Percentiles rank a stretch among this genome's conserved stretches.
Evolutionary conservation across 1,140 invertebrate species (phyloP).

Genomic region (Drosophila kepulauana): DNA sequence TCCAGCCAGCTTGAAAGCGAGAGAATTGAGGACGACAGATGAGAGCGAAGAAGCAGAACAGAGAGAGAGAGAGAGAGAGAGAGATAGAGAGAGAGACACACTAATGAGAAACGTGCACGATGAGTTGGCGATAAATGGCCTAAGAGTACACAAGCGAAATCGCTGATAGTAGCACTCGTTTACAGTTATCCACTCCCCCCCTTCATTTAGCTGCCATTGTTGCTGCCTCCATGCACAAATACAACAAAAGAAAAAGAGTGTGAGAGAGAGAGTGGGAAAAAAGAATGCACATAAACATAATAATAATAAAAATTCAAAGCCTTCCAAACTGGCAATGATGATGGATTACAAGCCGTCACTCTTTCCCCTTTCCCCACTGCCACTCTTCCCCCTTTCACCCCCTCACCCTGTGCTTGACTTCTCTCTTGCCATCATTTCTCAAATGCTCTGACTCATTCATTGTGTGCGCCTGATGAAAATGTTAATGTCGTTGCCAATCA

Average conservation of each 20-base stretch:
- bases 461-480: slow-evolving; percentile 75
- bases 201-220: slow-evolving; percentile 31
- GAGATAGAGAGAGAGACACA: neutral
- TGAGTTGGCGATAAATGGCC: slow-evolving; percentile 74
- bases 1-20: slow-evolving; percentile 13
- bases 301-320: slow-evolving; percentile 81
- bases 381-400: neutral
- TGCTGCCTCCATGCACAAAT: slow-evolving; percentile 23
- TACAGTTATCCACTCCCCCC: neutral
- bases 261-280: neutral
- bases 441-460: slow-evolving; percentile 46
- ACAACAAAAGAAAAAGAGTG: neutral
- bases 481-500: slow-evolving; percentile 82
- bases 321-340: slow-evolving; percentile 64
- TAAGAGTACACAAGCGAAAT: slow-evolving; percentile 51
- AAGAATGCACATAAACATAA: slow-evolving; percentile 59
- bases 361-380: neutral
- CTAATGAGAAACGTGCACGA: slow-evolving; percentile 79
- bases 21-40: slow-evolving; percentile 11
- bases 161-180: slow-evolving; percentile 45
- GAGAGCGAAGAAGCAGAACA: slow-evolving; percentile 5
- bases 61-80: no score
- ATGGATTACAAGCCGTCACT: slow-evolving; percentile 69
- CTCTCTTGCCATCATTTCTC: neutral
- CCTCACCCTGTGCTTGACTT: no score